Conservation (phyloP, 2,113 vertebrate genomes). For the Hipposideros armiger region DNA sequence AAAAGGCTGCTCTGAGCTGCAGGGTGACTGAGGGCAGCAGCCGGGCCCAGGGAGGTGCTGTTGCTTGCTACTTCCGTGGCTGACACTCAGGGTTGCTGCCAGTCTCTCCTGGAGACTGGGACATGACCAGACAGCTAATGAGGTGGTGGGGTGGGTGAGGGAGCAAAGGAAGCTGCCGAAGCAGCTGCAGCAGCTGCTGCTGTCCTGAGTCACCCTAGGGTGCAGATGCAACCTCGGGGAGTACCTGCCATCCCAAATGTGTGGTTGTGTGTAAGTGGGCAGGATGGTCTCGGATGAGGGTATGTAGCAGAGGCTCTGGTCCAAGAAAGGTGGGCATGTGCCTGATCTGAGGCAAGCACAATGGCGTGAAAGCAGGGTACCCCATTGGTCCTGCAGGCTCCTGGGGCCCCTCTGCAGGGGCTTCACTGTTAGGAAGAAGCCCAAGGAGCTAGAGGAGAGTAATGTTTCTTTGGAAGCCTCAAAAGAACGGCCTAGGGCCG, state of each 20-base stretch:
- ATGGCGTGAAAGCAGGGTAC: fast-evolving
- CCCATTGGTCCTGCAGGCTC: not conserved
- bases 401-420: not conserved
- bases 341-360: not conserved
- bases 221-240: not conserved
- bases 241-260: not conserved
- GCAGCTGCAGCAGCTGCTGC: not conserved
- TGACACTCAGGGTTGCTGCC: not conserved
- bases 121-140: constrained; percentile 53
- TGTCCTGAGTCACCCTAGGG: not conserved
- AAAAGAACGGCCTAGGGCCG: not conserved
- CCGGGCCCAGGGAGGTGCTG: not conserved
- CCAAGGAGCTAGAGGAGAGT: not conserved
- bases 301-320: not conserved
- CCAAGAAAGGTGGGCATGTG: too few species aligned
- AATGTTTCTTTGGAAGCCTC: not conserved
- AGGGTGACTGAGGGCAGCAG: constrained; percentile 45
- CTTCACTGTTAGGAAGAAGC: not conserved
- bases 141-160: fast-evolving
- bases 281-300: not conserved
- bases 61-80: not conserved
- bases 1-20: not conserved
- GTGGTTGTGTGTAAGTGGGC: not conserved
- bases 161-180: not conserved
- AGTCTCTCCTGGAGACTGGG: constrained; percentile 37